phyloP scores from a whole-genome alignment of 1,140 invertebrate species.

The Procambarus virginalis region DNA sequence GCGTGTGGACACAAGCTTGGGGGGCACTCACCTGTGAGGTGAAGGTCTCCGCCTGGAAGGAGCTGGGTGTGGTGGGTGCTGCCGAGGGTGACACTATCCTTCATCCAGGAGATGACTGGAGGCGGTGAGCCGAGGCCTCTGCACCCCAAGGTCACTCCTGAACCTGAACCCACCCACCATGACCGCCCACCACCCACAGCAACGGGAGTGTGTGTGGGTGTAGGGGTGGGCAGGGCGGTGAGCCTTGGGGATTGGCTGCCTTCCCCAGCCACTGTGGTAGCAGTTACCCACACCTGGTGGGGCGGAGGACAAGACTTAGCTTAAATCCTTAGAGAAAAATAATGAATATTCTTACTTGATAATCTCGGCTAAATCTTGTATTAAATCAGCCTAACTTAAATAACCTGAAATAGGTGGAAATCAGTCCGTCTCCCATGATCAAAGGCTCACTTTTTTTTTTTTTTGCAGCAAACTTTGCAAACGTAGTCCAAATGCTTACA shows the following conservation, averaged over 20 bases:
- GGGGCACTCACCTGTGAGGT: conserved; percentile 43
- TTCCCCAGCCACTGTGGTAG: conserved; percentile 62
- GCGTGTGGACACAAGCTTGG: too few species aligned
- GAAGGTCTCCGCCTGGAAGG: conserved; percentile 65
- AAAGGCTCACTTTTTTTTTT: too few species aligned
- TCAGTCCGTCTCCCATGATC: too few species aligned
- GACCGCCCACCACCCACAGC: conserved; percentile 50
- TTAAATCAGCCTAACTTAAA: too few species aligned
- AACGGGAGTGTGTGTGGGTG: conserved; percentile 48
- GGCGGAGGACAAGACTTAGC: too few species aligned
- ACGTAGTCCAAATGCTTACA: too few species aligned
- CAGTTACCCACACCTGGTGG: conserved; percentile 68
- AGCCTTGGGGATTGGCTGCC: conserved; percentile 52
- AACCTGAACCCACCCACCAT: conserved; percentile 56
- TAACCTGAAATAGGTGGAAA: too few species aligned
- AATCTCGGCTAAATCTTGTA: too few species aligned
- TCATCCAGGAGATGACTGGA: conserved; percentile 75
- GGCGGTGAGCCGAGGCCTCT: conserved; percentile 74
- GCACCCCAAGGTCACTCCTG: conserved; percentile 71
- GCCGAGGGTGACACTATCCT: conserved; percentile 64
- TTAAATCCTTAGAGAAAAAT: too few species aligned
- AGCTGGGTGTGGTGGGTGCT: conserved; percentile 50
- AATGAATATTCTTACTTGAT: too few species aligned
- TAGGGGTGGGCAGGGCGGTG: conserved; percentile 43
- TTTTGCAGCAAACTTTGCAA: too few species aligned